phyloP scores from a whole-genome alignment of 2,888 invertebrate genomes.

The Coelopa pilipes region DNA sequence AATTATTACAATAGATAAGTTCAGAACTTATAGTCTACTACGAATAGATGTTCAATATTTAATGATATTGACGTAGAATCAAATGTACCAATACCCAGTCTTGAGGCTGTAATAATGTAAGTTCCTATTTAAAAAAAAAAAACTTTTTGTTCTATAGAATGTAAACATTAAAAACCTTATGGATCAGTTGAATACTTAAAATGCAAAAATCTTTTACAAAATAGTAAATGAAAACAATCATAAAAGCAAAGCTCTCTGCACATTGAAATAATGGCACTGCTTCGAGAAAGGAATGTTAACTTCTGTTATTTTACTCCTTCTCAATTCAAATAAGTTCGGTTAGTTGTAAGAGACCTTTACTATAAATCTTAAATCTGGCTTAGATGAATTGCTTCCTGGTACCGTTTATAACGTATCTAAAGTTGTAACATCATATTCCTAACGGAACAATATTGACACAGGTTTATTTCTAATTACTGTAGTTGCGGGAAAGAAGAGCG shows the following conservation, averaged over 20 bases:
- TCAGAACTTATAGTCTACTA: too few species aligned
- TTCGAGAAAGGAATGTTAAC: slow-evolving; percentile 15
- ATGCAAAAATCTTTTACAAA: background rate
- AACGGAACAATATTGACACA: slow-evolving; percentile 16
- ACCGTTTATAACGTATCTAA: background rate
- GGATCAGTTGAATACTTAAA: background rate
- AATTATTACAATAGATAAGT: too few species aligned
- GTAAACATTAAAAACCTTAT: too few species aligned
- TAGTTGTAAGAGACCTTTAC: slow-evolving; percentile 7
- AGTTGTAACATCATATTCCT: slow-evolving; percentile 4
- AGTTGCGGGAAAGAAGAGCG: background rate
- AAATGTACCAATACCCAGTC: too few species aligned
- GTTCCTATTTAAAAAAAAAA: too few species aligned
- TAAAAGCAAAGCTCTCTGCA: slow-evolving; percentile 15
- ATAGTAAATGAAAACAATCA: background rate
- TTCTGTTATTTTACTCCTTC: slow-evolving; percentile 27
- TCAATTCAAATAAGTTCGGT: slow-evolving; percentile 6
- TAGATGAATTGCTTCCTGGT: background rate
- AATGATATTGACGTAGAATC: too few species aligned
- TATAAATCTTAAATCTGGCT: background rate
- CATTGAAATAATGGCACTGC: slow-evolving; percentile 25
- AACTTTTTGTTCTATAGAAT: too few species aligned
- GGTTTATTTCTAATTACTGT: too few species aligned
- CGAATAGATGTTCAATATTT: too few species aligned
- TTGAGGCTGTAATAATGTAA: too few species aligned